Conservation (phyloP, 2,797 vertebrate species). For the Neostethus bicornis region DNA sequence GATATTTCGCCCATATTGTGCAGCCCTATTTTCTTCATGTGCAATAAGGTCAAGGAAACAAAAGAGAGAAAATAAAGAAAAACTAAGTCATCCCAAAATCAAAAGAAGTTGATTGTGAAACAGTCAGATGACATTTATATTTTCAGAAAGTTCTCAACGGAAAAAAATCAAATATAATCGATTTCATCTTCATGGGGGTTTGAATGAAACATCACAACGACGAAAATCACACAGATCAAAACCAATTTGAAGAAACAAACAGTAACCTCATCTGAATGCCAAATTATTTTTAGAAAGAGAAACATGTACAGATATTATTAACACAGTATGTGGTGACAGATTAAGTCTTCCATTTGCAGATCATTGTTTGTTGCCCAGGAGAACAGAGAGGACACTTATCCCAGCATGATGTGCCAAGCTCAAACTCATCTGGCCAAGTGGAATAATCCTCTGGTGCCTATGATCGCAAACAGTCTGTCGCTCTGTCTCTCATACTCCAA, state of each 20-base stretch:
- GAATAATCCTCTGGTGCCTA: conserved; percentile 65
- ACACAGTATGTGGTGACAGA: conserved; percentile 54
- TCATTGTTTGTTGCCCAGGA: conserved; percentile 55
- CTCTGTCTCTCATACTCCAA: too few species aligned
- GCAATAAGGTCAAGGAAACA: too few species aligned
- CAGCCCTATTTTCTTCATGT: too few species aligned
- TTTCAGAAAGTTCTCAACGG: too few species aligned
- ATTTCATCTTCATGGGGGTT: conserved; percentile 26
- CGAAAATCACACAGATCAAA: conserved; percentile 37
- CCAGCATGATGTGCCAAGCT: conserved; percentile 53
- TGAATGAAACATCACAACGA: conserved; percentile 39
- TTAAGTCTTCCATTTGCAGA: conserved; percentile 61
- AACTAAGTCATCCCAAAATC: too few species aligned
- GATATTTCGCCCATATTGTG: too few species aligned
- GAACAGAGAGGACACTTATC: conserved; percentile 49
- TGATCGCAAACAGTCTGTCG: conserved; percentile 49
- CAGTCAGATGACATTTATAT: too few species aligned
- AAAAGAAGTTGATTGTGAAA: too few species aligned
- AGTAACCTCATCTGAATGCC: conserved; percentile 22
- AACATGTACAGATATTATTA: conserved; percentile 46
- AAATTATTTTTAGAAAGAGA: conserved; percentile 56
- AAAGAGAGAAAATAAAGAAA: too few species aligned
- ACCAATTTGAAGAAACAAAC: conserved; percentile 32
- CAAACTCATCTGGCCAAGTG: conserved; percentile 67
- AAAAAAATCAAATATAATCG: too few species aligned